Conservation (phyloP, 2,797 vertebrate species). For the Anguilla marmorata region DNA sequence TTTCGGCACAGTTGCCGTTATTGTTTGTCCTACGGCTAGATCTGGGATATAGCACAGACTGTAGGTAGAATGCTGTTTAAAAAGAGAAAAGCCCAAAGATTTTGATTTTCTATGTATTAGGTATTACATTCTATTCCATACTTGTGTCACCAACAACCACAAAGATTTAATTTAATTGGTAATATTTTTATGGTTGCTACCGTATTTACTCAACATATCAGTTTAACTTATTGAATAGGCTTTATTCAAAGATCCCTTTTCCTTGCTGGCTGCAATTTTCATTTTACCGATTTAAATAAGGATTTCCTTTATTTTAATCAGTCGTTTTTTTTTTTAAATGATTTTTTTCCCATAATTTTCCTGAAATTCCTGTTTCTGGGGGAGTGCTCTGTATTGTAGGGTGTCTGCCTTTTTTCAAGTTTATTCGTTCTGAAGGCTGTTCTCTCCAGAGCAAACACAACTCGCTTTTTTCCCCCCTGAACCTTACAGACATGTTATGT, state of each 20-base stretch:
- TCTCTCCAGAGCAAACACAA: conserved; percentile 67
- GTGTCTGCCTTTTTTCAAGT: conserved; percentile 68
- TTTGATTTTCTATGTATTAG: neutral
- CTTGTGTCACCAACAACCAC: neutral
- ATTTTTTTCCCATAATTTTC: neutral
- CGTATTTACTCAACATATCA: neutral
- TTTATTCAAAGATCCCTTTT: neutral
- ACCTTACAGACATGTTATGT: conserved; percentile 63
- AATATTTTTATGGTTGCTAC: neutral
- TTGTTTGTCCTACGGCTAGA: neutral
- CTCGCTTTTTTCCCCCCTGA: conserved; percentile 54
- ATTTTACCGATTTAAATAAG: neutral
- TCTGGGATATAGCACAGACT: neutral
- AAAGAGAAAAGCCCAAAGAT: neutral
- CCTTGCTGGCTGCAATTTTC: neutral
- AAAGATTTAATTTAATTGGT: neutral
- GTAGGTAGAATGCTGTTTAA: neutral
- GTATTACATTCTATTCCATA: neutral
- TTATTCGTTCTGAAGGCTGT: conserved; percentile 70
- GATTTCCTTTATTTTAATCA: neutral
- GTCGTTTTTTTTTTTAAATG: neutral
- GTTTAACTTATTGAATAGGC: neutral
- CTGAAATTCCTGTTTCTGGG: neutral
- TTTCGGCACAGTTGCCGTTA: neutral
- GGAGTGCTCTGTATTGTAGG: conserved; percentile 60